phyloP scores from a whole-genome alignment of 2,113 vertebrate species.

The Pampusana beccarii region DNA sequence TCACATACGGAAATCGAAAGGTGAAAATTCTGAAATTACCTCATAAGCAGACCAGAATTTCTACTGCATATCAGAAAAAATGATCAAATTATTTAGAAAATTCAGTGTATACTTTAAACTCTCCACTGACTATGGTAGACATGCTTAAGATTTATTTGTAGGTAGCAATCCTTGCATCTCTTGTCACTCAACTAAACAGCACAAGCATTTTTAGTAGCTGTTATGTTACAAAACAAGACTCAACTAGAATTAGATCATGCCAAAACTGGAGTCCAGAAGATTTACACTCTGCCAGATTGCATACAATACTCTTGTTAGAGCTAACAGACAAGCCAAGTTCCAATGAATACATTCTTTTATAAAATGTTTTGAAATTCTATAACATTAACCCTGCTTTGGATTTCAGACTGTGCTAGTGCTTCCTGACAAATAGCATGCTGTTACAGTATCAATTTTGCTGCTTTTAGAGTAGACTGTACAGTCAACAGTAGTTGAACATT shows the following conservation, averaged over 20 bases:
- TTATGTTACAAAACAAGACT: background rate
- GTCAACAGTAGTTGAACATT: background rate
- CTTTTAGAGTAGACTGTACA: background rate
- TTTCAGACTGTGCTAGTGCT: background rate
- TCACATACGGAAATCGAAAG: background rate
- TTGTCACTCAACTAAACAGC: slow-evolving; percentile 3
- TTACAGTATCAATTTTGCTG: background rate
- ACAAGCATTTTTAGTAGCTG: background rate
- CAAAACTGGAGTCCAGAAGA: slow-evolving; percentile 3
- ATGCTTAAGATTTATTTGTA: slow-evolving; percentile 12
- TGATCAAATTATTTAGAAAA: slow-evolving; percentile 17
- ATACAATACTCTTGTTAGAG: background rate
- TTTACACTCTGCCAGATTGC: slow-evolving; percentile 3
- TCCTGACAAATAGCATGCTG: background rate
- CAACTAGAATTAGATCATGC: background rate
- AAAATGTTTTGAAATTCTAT: slow-evolving; percentile 14
- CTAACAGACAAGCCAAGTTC: background rate
- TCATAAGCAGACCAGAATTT: slow-evolving; percentile 7
- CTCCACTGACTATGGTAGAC: background rate
- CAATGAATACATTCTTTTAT: background rate
- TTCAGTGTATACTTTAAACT: background rate
- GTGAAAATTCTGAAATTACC: background rate
- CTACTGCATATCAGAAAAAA: background rate
- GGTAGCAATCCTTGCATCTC: background rate
- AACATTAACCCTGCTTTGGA: background rate